phyloP scores from a whole-genome alignment of 2,797 vertebrate species.

The Rhinophrynus dorsalis region DNA sequence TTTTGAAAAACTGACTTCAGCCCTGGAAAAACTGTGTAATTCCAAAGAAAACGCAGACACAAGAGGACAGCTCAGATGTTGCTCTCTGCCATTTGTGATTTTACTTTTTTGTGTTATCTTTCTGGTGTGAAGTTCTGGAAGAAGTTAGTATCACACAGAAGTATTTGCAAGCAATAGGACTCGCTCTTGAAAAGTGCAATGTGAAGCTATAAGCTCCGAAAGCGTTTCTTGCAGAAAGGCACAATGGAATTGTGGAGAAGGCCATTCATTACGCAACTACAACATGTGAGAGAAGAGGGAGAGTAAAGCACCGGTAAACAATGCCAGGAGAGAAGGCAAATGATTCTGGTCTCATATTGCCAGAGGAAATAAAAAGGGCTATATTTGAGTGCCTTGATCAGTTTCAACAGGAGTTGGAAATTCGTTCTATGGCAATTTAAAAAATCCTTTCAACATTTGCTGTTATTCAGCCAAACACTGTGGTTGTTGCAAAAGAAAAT shows the following conservation, averaged over 20 bases:
- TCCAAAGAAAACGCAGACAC: not conserved
- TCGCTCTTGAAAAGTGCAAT: not conserved
- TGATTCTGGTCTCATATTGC: not conserved
- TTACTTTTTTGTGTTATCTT: conserved; percentile 7
- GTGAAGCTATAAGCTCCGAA: not conserved
- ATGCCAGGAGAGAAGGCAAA: too few species aligned
- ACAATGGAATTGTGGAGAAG: not conserved
- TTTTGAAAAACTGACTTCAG: not conserved
- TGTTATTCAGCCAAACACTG: too few species aligned
- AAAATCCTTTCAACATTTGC: too few species aligned
- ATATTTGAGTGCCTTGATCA: conserved; percentile 7
- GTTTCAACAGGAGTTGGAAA: not conserved
- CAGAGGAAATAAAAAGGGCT: too few species aligned
- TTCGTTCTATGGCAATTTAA: too few species aligned
- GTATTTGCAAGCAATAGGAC: conserved; percentile 7
- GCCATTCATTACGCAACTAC: not conserved
- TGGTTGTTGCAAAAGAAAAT: too few species aligned
- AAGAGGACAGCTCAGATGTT: not conserved
- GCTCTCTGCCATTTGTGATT: not conserved
- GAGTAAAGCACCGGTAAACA: not conserved
- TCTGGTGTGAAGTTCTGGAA: not conserved
- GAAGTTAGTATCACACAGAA: conserved; percentile 6
- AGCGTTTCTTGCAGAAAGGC: not conserved
- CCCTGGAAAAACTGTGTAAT: not conserved
- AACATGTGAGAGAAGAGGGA: not conserved